Evolutionary conservation across 2,113 vertebrate genomes (phyloP).

Genomic region (Ophiodon elongatus): DNA sequence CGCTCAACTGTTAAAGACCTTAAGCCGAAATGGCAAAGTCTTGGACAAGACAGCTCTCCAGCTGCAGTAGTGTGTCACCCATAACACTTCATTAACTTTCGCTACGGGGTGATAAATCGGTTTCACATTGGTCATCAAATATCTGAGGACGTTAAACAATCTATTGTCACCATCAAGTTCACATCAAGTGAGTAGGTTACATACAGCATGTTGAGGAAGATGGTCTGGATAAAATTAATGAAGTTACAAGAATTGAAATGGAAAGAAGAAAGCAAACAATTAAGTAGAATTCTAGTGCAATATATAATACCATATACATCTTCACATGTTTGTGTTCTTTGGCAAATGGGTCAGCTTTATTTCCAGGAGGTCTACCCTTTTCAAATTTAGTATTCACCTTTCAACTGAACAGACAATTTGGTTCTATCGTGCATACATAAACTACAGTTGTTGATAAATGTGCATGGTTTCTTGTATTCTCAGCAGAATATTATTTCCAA

Average conservation of each 20-base stretch:
- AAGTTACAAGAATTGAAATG: background rate
- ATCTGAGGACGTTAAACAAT: background rate
- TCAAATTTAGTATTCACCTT: background rate
- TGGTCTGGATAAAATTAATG: background rate
- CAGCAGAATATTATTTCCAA: background rate
- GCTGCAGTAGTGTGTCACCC: background rate
- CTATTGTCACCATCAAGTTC: background rate
- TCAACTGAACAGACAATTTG: background rate
- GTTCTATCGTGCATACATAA: background rate
- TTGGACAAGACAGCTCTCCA: slow-evolving; percentile 46
- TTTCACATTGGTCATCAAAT: background rate
- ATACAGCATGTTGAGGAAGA: background rate
- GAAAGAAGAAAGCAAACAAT: background rate
- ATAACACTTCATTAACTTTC: slow-evolving; percentile 8
- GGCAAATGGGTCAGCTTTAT: background rate
- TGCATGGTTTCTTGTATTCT: background rate
- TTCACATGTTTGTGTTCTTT: background rate
- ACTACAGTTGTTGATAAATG: slow-evolving; percentile 3
- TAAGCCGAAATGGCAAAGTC: slow-evolving; percentile 63
- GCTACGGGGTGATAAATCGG: background rate
- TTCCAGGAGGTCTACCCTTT: background rate
- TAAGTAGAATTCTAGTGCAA: background rate
- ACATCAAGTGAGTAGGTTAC: background rate
- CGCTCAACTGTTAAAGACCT: slow-evolving; percentile 66
- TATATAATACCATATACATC: background rate